A percentile compares a stretch with the other conserved stretches of the same genome.
Evolutionary conservation across 1,140 invertebrate species (phyloP).

Genomic region (Brachionus paranguensis): DNA sequence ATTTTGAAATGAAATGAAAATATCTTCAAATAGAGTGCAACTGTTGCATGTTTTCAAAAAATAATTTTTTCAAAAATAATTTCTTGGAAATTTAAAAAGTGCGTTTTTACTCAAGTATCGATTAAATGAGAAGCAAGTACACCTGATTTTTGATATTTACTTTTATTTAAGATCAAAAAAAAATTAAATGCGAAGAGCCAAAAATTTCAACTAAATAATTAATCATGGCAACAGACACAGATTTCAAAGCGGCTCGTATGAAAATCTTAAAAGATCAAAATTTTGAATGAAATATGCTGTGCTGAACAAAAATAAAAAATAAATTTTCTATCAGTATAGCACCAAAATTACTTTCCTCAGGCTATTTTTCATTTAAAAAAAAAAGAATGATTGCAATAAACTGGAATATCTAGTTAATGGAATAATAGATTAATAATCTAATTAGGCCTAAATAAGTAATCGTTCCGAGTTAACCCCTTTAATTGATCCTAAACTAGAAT

Average conservation of each 20-base stretch:
- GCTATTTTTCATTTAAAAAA: neutral
- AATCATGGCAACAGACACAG: constrained; percentile 25
- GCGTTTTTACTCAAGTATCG: neutral
- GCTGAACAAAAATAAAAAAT: neutral
- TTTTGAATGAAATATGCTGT: neutral
- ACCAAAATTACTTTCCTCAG: neutral
- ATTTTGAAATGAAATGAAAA: neutral
- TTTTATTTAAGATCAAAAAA: neutral
- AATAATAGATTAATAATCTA: constrained; percentile 31
- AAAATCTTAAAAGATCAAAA: neutral
- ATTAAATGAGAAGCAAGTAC: neutral
- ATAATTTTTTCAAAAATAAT: neutral
- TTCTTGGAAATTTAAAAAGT: neutral
- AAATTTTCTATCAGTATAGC: constrained; percentile 8
- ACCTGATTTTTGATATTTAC: constrained; percentile 17
- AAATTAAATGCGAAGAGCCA: neutral
- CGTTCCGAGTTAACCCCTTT: neutral
- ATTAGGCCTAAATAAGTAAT: constrained; percentile 21
- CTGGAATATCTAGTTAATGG: constrained; percentile 18
- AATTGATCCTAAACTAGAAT: neutral
- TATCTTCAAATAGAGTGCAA: constrained; percentile 1
- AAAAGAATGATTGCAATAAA: neutral
- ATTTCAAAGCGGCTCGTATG: neutral
- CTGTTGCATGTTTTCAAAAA: neutral
- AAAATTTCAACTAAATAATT: neutral